Conservation (phyloP, 2,888 invertebrate species). For the Agrotis ipsilon region DNA sequence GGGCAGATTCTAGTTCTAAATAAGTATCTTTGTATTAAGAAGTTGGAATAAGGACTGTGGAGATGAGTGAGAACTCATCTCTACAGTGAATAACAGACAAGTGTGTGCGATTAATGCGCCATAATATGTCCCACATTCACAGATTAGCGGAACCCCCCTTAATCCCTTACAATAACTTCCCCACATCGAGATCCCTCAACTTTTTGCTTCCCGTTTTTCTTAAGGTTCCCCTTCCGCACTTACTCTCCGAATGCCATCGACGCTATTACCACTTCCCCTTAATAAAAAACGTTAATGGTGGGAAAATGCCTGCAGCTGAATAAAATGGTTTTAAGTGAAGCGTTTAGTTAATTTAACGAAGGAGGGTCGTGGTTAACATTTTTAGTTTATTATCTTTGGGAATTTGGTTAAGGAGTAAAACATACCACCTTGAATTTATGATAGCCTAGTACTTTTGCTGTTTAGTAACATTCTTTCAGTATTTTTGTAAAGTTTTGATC, state of each 20-base stretch:
- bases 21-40: too few species aligned
- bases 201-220: slow-evolving; percentile 55
- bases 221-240: slow-evolving; percentile 40
- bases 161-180: slow-evolving; percentile 31
- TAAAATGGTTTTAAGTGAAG: slow-evolving; percentile 43
- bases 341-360: slow-evolving; percentile 38
- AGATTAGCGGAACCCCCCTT: slow-evolving; percentile 41
- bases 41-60: too few species aligned
- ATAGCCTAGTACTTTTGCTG: too few species aligned
- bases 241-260: slow-evolving; percentile 44
- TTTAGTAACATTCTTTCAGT: too few species aligned
- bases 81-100: slow-evolving; percentile 2
- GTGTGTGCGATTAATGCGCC: neutral
- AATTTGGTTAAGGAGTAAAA: slow-evolving; percentile 8
- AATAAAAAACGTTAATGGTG: slow-evolving; percentile 56
- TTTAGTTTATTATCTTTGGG: slow-evolving; percentile 14
- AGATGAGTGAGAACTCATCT: too few species aligned
- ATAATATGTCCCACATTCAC: neutral
- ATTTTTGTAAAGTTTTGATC: too few species aligned
- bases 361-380: slow-evolving; percentile 17
- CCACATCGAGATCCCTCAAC: slow-evolving; percentile 24
- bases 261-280: slow-evolving; percentile 56
- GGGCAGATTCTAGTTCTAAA: too few species aligned
- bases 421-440: too few species aligned
- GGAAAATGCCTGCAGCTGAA: slow-evolving; percentile 53